Base-by-base conservation (phyloP, 1,140 invertebrate genomes). In the Magallana ariakensis region DNA sequence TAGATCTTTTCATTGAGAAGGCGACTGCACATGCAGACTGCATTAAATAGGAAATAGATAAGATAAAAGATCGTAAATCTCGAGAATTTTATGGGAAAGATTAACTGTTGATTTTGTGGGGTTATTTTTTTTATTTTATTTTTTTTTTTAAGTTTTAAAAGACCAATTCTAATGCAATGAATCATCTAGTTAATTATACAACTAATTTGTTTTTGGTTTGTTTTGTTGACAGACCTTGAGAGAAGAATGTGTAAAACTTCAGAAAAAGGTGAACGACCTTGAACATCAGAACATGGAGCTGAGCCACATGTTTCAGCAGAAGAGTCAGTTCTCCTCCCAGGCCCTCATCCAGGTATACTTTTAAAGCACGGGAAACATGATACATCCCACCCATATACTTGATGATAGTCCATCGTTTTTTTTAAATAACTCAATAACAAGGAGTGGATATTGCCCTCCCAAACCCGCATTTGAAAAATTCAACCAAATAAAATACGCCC, bases 211-310 rank as follows among this genome's bases (percentile, higher is more conserved):
- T 83, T 58, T 46, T 46, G 33, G 33, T 46, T 1, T 46, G 33
- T 46, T 86, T 58, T 80, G 22, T 56, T 88, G 90, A 54, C 87
- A 95, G 95, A 93, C 92, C 53, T 85, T 95, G 84, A 91, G 94
- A 80, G 94, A 95, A 85, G 95, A 95, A 90, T 95, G 95, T 88
- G 81, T 91, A 55, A 94, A 95, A 84, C 90, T 95, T 26, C 94
- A 94, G 87, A 88, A 90, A 33, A 91, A 93, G 80, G 95, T 95
- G 8, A 91, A 93, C 56, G 94, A 95, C 70, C 87, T 95, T 66
- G 95, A 95, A 88, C 87, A 92, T 33, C 94, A 95, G 85, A 95
- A 95, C 87, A 89, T 89, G 58, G 92, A 94, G 22, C 92, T 95
- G 7, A 92, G 91, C 85, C 82, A 90, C 33, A 75, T 94, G 87